Evolutionary conservation across 37 sponge, comb jelly and placozoan species (phyloP), one percentile per base, ranked within the genome.

Genomic region (Dysidea cf. avara): DNA sequence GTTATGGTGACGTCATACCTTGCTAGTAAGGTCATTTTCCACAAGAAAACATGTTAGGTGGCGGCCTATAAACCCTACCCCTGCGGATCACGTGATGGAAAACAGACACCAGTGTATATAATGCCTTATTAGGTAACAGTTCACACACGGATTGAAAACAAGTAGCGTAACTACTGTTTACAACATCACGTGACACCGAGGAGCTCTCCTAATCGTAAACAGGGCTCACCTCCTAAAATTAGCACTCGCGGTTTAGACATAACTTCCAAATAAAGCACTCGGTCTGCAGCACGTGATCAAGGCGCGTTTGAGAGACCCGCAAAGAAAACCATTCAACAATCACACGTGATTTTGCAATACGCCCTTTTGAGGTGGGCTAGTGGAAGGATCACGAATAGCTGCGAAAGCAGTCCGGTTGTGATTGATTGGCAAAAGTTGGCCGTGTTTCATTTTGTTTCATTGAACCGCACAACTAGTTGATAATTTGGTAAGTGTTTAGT

Each of bases 41-140:
- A 92, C 81, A 11, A 96, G 57, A 33, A 64, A 72, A n/a, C 72
- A 38, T 1, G 72, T 86, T 9, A 96, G 56, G 57, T 92, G 69
- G 2, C 96, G 64, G 13, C 96, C 96, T 14, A 96, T 78, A 56
- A 96, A 96, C 0, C 96, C 96, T 14, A 81, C 81, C 35, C 96
- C 96, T 92, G 56, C 54, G 39, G 33, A 52, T 26, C 29, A 34
- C 65, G 35, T 64, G 21, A 30, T n/a, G 7, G 65, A 36, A 25
- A 12, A 18, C 61, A 12, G 24, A 65, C 6, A 76, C 4, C 39
- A 20, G 51, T 7, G 51, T 2, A 2, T 3, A 39, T 7, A 5
- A 7, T 3, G 6, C 31, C 24, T 2, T 40, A 53, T 22, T 5
- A 25, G 22, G 50, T 5, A 20, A 36, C 51, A 56, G 20, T 28